Percentiles rank a stretch among this genome's conserved stretches.
Conservation (phyloP, 2,797 vertebrate species). For the Coregonus suidteri region DNA sequence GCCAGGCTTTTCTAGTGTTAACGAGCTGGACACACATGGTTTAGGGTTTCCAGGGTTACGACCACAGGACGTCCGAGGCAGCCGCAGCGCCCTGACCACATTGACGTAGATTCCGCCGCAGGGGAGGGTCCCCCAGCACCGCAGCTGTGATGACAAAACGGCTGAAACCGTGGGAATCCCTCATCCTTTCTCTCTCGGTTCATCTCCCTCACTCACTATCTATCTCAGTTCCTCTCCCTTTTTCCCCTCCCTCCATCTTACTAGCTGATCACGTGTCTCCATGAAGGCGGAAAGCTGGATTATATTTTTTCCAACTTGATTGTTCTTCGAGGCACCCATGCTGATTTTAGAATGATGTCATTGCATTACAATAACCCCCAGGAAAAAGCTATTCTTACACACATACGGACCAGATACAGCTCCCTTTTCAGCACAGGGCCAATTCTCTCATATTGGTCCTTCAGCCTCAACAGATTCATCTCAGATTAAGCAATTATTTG, state of each 20-base stretch:
- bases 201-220: no score
- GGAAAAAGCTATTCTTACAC: neutral
- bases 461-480: slow-evolving; percentile 36
- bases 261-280: slow-evolving; percentile 1
- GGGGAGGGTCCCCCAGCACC: slow-evolving; percentile 50
- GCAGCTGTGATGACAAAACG: slow-evolving; percentile 67
- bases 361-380: slow-evolving; percentile 33
- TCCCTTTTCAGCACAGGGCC: slow-evolving; percentile 20
- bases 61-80: slow-evolving; percentile 42
- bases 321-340: slow-evolving; percentile 31
- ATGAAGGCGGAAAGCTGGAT: no score
- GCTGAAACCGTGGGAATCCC: slow-evolving; percentile 61
- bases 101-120: slow-evolving; percentile 58
- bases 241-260: neutral
- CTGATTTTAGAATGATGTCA: neutral
- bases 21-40: neutral
- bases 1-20: no score
- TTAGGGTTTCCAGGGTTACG: neutral
- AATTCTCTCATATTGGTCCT: slow-evolving; percentile 31
- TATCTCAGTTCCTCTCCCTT: no score
- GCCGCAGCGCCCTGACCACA: slow-evolving; percentile 63
- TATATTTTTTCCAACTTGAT: neutral
- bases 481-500: slow-evolving; percentile 37
- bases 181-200: slow-evolving; percentile 10
- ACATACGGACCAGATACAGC: neutral